Percentiles rank a stretch among this genome's conserved stretches.
Conservation (phyloP, 2,113 vertebrate genomes). For the Oncorhynchus kisutch region DNA sequence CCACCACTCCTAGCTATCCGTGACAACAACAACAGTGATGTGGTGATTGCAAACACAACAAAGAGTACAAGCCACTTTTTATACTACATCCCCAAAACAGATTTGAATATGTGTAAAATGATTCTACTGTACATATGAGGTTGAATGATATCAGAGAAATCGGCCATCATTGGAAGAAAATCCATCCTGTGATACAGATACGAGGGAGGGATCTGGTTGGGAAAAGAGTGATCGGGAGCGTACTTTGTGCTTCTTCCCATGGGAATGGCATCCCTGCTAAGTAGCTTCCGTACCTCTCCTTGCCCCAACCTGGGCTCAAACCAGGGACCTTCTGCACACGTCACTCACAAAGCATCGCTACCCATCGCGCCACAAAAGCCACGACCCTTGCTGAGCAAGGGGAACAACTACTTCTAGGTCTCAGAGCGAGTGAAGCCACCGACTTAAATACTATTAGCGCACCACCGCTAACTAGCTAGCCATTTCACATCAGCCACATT, state of each 20-base stretch:
- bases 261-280: conserved; percentile 57
- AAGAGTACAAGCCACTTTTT: background rate
- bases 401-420: too few relatives aligned
- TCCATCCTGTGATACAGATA: background rate
- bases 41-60: background rate
- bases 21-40: background rate
- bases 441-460: too few relatives aligned
- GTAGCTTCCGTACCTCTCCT: too few relatives aligned
- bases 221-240: conserved; percentile 16
- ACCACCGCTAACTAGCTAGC: too few relatives aligned
- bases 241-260: conserved; percentile 46
- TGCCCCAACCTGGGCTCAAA: too few relatives aligned
- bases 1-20: too few relatives aligned
- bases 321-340: too few relatives aligned
- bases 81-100: background rate
- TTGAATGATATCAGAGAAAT: background rate
- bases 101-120: background rate
- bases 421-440: too few relatives aligned
- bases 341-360: too few relatives aligned
- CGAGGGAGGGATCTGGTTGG: conserved; percentile 14
- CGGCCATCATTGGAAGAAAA: background rate
- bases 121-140: background rate
- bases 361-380: too few relatives aligned
- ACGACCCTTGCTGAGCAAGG: too few relatives aligned
- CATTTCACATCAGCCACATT: too few relatives aligned